Evolutionary conservation across 2,888 invertebrate genomes (phyloP).

Genomic region (Strigamia transsilvanica): DNA sequence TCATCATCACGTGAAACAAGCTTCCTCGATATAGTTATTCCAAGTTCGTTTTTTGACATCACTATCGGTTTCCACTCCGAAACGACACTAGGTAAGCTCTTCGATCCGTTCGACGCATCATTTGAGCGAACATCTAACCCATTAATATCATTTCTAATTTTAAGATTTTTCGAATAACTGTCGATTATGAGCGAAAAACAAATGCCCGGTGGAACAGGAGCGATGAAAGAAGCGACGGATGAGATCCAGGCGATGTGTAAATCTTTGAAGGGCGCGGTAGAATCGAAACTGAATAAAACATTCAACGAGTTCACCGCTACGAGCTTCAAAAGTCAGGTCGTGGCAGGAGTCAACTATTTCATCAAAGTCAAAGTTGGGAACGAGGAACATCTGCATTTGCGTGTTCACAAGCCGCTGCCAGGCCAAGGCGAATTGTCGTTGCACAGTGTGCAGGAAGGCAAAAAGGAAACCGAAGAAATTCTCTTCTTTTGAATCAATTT

Average conservation of each 20-base stretch:
- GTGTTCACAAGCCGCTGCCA: conserved; percentile 62
- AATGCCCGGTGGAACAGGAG: conserved; percentile 46
- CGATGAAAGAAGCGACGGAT: conserved; percentile 48
- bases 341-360: conserved; percentile 55
- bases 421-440: conserved; percentile 59
- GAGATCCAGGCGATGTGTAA: conserved; percentile 53
- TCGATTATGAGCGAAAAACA: background rate
- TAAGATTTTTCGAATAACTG: background rate
- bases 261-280: conserved; percentile 36
- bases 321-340: conserved; percentile 54
- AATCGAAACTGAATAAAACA: conserved; percentile 50
- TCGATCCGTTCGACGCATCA: background rate
- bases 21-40: background rate
- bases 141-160: too few species aligned
- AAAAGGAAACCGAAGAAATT: conserved; percentile 60
- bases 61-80: background rate
- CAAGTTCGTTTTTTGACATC: background rate
- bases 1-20: background rate
- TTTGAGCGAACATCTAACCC: too few species aligned
- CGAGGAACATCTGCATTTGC: conserved; percentile 60
- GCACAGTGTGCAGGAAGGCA: conserved; percentile 60
- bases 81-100: background rate
- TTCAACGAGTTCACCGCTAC: conserved; percentile 53
- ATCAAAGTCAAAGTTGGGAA: conserved; percentile 52
- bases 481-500: conserved; percentile 60